phyloP scores from a whole-genome alignment of 2,113 vertebrate genomes.

The Aptenodytes patagonicus region DNA sequence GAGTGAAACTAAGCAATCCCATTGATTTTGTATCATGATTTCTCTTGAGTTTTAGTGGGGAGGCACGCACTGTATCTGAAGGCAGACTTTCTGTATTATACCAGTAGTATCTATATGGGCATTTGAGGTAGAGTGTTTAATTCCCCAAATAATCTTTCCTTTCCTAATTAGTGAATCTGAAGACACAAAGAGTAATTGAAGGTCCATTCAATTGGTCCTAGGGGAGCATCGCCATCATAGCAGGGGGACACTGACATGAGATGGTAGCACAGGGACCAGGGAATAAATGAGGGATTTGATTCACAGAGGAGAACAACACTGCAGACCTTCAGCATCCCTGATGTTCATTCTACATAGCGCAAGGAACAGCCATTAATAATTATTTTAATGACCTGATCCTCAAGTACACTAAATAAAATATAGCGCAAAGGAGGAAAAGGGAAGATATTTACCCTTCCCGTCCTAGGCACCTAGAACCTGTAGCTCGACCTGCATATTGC shows the following conservation, averaged over 20 bases:
- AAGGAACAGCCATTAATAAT: not conserved
- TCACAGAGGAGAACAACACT: not conserved
- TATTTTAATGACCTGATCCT: not conserved
- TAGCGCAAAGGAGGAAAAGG: not conserved
- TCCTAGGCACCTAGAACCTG: rapidly evolving
- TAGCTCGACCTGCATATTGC: not conserved
- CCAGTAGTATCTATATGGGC: not conserved
- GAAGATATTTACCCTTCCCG: not conserved
- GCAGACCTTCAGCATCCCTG: not conserved
- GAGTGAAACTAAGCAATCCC: not conserved
- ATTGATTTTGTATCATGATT: not conserved
- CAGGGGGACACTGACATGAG: not conserved
- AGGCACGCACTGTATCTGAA: not conserved
- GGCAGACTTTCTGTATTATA: not conserved
- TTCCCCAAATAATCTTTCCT: not conserved
- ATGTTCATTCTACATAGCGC: rapidly evolving
- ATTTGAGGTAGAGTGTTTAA: not conserved
- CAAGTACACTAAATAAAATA: not conserved
- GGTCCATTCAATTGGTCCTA: not conserved
- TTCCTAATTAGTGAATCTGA: not conserved
- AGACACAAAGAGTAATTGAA: not conserved
- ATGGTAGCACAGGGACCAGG: not conserved
- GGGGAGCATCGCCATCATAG: rapidly evolving
- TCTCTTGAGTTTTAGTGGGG: not conserved
- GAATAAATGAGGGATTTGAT: not conserved